Evolutionary conservation across 2,797 vertebrate genomes (phyloP), one percentile per base, ranked within the genome.

Genomic region (Aldrovandia affinis): DNA sequence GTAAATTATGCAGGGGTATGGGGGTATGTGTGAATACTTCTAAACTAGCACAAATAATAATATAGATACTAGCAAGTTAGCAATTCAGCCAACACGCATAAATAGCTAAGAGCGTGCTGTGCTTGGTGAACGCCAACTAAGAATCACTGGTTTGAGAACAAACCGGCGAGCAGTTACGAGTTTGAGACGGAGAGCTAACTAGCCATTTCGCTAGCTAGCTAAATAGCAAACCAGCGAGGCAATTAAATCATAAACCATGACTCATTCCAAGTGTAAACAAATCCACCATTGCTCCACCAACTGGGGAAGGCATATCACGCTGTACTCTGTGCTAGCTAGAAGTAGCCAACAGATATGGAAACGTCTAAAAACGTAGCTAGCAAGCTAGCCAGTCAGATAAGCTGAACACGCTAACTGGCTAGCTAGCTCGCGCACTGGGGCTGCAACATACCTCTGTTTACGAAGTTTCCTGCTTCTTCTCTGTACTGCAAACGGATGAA

Each of bases 381-480:
- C 85, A 79, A 79, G 84, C 87, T 78, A 79, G 83, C 65, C 83
- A 85, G 33, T 57, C 20, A 36, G 47, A 33, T 42, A 36, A 8
- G 47, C 73, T 52, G 73, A 39, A 52, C 73, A 44, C 57, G 80
- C 22, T 70, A 82, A 79, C 20, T 78, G 81, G 10, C 81, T 81
- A 79, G 89, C 85, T 83, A 83, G 83, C 86, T 86, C 85, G n/a
- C n/a, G n/a, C n/a, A n/a, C n/a, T n/a, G 79, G 70, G 84, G 81
- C 84, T 85, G 88, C 89, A 84, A 87, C 89, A 83, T 88, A 91
- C 89, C 90, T 86, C 88, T 94, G 92, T 93, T 94, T 92, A 92
- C 92, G 89, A 96, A 96, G 94, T 96, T 96, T 95, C 90, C 88
- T 92, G 92, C 94, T 87, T 92, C 91, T 92, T 90, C 89, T 89